Evolutionary conservation across 2,888 invertebrate species (phyloP), one percentile per base, ranked within the genome.

Genomic region (Idaea straminata): DNA sequence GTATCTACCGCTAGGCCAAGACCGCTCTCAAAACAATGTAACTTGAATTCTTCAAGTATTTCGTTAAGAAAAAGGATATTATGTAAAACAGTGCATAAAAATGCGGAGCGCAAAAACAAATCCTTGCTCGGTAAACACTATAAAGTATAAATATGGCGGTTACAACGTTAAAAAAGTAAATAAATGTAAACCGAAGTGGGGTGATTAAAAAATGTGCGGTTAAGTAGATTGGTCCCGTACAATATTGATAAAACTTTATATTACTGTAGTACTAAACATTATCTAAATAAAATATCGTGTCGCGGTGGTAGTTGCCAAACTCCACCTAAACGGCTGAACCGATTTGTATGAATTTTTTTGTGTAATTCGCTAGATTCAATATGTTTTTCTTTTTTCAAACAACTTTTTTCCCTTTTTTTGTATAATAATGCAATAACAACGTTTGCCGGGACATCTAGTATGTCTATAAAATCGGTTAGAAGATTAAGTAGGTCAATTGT

Each of bases 41-140:
- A 67, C 66, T 66, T 59, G 65, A 66, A 69, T 67, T 65, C 65
- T 65, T 61, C 62, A 38, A 61, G 64, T 65, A 65, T 66, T 66
- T 67, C 16, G 62, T 58, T 0, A 47, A 65, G 74, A 80, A 81
- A 83, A 82, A 75, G 73, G 68, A 70, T 74, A 78, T 83, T 85
- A 87, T 85, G 84, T 82, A 83, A 81, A 88, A 79, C 80, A 75
- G 74, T 78, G 78, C 77, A 81, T 83, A 84, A 84, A 82, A 86
- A 83, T 82, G 83, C 81, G 81, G 74, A 72, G 67, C 64, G 74
- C 76, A 82, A 83, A 83, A 85, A 85, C 77, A 77, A 74, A 80
- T 78, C 78, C 59, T 16, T 75, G 73, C 70, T 75, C 74, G 69
- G 69, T 75, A 69, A 72, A 70, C 74, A 72, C 78, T 78, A 76